phyloP scores from a whole-genome alignment of 2,797 vertebrate species.

The Setipinna tenuifilis region DNA sequence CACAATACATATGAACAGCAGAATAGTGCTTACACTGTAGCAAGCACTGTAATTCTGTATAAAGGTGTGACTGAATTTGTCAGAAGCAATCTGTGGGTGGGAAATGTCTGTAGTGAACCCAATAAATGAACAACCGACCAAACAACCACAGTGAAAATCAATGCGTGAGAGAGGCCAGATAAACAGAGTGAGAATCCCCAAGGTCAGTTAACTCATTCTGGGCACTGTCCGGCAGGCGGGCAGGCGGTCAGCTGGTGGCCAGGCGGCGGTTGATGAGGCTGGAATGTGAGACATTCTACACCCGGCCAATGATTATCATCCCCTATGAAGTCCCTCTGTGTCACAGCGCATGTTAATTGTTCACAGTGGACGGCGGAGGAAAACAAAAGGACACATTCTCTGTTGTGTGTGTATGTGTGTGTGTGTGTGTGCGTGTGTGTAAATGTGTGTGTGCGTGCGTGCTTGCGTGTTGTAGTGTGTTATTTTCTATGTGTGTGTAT shows the following conservation, averaged over 20 bases:
- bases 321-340: neutral
- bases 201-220: neutral
- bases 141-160: neutral
- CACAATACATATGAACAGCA: too few relatives aligned
- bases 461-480: too few relatives aligned
- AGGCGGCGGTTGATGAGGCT: neutral
- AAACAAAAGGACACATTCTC: constrained; percentile 14
- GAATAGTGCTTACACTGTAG: neutral
- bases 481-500: too few relatives aligned
- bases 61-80: neutral
- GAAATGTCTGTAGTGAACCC: too few relatives aligned
- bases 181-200: neutral
- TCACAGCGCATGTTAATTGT: neutral
- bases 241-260: neutral
- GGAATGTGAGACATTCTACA: constrained; percentile 17
- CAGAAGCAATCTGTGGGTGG: neutral
- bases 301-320: neutral
- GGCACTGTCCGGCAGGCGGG: too few relatives aligned
- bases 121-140: too few relatives aligned
- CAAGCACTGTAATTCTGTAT: neutral
- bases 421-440: too few relatives aligned
- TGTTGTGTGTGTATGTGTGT: too few relatives aligned
- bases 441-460: too few relatives aligned
- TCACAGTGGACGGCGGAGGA: neutral
- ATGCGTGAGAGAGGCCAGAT: neutral